phyloP scores from a whole-genome alignment of 2,888 invertebrate genomes.

The Cryptus armator region DNA sequence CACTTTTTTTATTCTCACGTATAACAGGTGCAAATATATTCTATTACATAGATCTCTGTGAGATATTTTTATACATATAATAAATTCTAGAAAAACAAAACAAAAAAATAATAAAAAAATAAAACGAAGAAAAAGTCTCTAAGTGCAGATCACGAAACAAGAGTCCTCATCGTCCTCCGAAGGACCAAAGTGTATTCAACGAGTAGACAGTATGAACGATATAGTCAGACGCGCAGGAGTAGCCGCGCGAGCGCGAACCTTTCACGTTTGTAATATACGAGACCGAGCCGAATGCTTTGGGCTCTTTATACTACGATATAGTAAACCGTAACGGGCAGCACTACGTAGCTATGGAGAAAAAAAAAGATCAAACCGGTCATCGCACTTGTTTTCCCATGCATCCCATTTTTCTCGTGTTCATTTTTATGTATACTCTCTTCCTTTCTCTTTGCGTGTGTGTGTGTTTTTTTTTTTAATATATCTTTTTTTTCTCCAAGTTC shows the following conservation, averaged over 20 bases:
- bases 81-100: background rate
- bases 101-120: slow-evolving; percentile 7
- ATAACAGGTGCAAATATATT: background rate
- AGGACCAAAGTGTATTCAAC: slow-evolving; percentile 36
- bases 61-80: background rate
- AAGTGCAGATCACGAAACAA: background rate
- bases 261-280: slow-evolving; percentile 30
- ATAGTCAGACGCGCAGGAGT: slow-evolving; percentile 57
- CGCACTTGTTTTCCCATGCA: slow-evolving; percentile 53
- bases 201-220: slow-evolving; percentile 47
- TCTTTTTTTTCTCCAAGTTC: background rate
- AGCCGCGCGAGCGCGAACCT: slow-evolving; percentile 23
- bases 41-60: background rate
- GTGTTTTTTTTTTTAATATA: background rate
- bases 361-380: slow-evolving; percentile 45
- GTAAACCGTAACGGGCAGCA: slow-evolving; percentile 43
- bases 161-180: slow-evolving; percentile 29
- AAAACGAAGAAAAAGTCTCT: too few species aligned
- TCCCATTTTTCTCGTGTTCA: slow-evolving; percentile 11
- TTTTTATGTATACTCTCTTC: background rate
- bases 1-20: slow-evolving; percentile 4
- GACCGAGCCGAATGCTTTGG: slow-evolving; percentile 19
- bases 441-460: slow-evolving; percentile 4
- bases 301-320: slow-evolving; percentile 32
- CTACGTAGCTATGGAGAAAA: slow-evolving; percentile 41